Base-by-base conservation (phyloP, 2,113 vertebrate species). In the Gopherus flavomarginatus region DNA sequence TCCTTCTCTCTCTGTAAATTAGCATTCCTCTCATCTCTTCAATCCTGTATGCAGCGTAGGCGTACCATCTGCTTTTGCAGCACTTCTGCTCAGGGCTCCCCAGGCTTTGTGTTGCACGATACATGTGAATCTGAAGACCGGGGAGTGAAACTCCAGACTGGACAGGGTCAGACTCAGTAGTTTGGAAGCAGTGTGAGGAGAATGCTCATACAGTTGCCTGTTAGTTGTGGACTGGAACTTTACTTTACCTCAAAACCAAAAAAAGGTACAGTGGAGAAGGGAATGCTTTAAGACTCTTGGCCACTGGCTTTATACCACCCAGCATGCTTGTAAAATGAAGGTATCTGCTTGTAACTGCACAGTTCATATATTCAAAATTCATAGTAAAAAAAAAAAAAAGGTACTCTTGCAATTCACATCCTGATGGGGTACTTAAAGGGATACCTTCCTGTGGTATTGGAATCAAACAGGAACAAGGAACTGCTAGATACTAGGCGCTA, bases 61-160 rank as follows among this genome's bases (percentile, higher is more conserved):
- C 50, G 31, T 79, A 59, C 90, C 94, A 93, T 96, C 94, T 96
- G 94, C 95, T 96, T 95, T 93, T 94, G 86, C 22, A 42, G 90
- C 87, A n/a, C 94, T 89, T 84, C 92, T 95, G 77, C 82, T 62
- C 13, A 62, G 81, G 57, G 50, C 82, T 93, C 59, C n/a, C 42
- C 5, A 27, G 86, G n/a, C 31, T 13, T 85, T 93, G 53, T 4
- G 10, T 26, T 77, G 21, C 92, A 29, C 79, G 47, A 69, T 90
- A 82, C 17, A 42, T 95, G 14, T 65, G 31, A n/a, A 35, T 65
- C 16, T 65, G 62, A 65, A 65, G 62, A n/a, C 16, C n/a, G 14
- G 31, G 69, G 83, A 91, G 72, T 93, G 59, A 56, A 85, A 27
- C 83, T 47, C 49, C 62, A 53, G 53, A n/a, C 47, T 83, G 52